These are phyloP conservation scores for Tigriopus californicus DNA, from an alignment of 2,888 invertebrate species.

Conservation along the genomic window DNA sequence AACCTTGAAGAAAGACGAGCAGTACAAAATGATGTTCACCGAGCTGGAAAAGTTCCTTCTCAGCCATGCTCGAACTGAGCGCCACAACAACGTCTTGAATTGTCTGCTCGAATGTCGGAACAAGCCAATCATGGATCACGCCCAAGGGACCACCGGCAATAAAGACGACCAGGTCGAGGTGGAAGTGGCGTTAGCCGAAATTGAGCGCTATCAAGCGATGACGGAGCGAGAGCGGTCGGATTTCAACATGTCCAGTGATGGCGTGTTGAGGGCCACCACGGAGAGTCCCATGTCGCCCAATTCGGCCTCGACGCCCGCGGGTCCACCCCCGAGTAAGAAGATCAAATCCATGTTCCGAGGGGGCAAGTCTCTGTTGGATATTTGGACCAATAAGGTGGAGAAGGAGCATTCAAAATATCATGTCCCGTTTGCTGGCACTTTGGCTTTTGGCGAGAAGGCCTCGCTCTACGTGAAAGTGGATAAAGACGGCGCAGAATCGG, in stretches of 20 bases:
- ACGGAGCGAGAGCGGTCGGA: constrained; percentile 17
- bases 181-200: constrained; percentile 39
- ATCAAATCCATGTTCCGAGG: background rate
- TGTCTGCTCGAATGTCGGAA: constrained; percentile 57
- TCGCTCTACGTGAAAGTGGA: background rate
- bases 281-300: background rate
- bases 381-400: constrained; percentile 27
- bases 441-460: constrained; percentile 5
- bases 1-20: constrained; percentile 47
- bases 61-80: constrained; percentile 52
- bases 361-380: constrained; percentile 21
- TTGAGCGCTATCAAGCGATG: constrained; percentile 33
- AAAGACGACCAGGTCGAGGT: constrained; percentile 38
- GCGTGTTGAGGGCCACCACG: background rate
- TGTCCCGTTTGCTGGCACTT: constrained; percentile 27
- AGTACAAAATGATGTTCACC: constrained; percentile 72
- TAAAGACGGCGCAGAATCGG: background rate
- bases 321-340: background rate
- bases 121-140: constrained; percentile 36
- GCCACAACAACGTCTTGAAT: constrained; percentile 54
- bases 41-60: constrained; percentile 69
- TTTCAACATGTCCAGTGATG: background rate
- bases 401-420: constrained; percentile 25
- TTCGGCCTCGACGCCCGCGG: background rate
- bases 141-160: constrained; percentile 29